Percentiles rank a stretch among this genome's conserved stretches.
These are phyloP conservation scores for Diachasma alloeum DNA, from an alignment of 1,140 invertebrate species.

Conservation along the genomic window DNA sequence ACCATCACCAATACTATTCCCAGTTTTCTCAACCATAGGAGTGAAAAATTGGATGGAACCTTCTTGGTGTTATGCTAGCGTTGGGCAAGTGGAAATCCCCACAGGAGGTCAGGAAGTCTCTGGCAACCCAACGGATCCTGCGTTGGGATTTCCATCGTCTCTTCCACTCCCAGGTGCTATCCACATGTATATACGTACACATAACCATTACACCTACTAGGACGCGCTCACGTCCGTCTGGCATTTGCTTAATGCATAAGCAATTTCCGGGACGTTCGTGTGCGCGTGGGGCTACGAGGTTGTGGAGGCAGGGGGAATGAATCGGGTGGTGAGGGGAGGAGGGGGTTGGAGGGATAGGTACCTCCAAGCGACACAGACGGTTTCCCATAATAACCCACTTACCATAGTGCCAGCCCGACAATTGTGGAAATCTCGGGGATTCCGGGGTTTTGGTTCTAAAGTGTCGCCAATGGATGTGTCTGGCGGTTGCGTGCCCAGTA, in stretches of 20 bases:
- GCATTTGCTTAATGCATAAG: slow-evolving; percentile 63
- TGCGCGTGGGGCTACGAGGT: neutral
- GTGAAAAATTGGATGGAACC: slow-evolving; percentile 22
- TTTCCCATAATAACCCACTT: slow-evolving; percentile 60
- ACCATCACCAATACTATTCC: too few relatives aligned
- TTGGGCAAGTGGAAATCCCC: neutral
- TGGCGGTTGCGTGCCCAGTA: neutral
- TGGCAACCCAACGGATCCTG: slow-evolving; percentile 2
- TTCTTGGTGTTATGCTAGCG: neutral
- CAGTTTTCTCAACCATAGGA: too few relatives aligned
- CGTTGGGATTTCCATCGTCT: slow-evolving; percentile 12
- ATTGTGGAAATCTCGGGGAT: slow-evolving; percentile 26
- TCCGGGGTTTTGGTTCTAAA: neutral
- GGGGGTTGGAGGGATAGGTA: neutral
- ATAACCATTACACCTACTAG: slow-evolving; percentile 10
- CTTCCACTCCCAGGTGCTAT: slow-evolving; percentile 23
- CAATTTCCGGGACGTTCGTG: slow-evolving; percentile 54
- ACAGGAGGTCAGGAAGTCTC: slow-evolving; percentile 17
- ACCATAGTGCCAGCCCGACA: slow-evolving; percentile 31
- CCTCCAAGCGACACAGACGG: slow-evolving; percentile 45
- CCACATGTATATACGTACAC: slow-evolving; percentile 40
- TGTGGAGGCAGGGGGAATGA: neutral
- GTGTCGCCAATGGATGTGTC: slow-evolving; percentile 8
- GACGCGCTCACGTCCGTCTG: slow-evolving; percentile 46
- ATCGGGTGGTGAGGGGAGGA: neutral